Evolutionary conservation across 2,113 vertebrate species (phyloP).

Genomic region (Crotalus tigris): DNA sequence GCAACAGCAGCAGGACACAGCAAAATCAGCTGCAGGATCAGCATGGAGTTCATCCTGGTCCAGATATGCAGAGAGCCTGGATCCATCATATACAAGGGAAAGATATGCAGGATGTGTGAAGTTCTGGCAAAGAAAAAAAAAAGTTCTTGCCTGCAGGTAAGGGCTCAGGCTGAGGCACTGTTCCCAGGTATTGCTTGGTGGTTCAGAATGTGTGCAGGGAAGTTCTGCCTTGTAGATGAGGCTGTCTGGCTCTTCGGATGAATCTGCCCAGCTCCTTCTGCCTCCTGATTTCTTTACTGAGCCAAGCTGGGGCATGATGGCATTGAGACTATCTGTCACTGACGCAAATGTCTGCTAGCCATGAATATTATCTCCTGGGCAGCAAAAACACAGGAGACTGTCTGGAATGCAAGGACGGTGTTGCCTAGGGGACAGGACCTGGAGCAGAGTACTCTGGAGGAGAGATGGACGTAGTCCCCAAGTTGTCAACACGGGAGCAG

Average conservation of each 20-base stretch:
- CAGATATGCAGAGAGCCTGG: background rate
- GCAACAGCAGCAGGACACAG: constrained; percentile 34
- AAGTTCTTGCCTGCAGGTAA: background rate
- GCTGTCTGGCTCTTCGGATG: background rate
- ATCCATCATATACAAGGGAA: constrained; percentile 56
- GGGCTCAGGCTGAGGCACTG: background rate
- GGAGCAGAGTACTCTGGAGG: background rate
- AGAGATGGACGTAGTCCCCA: background rate
- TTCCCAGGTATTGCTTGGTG: background rate
- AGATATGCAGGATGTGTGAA: constrained; percentile 5
- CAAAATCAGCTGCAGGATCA: constrained; percentile 62
- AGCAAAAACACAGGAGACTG: constrained; percentile 60
- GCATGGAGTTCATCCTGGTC: constrained; percentile 42
- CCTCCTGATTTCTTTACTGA: background rate
- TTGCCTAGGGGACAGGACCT: background rate
- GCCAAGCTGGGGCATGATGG: constrained; percentile 45
- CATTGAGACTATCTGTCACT: constrained; percentile 70
- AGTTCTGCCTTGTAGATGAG: background rate
- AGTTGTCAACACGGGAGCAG: background rate
- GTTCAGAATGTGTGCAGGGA: background rate
- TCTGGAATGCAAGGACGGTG: constrained; percentile 67
- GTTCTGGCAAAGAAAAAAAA: background rate
- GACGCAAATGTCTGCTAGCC: constrained; percentile 65
- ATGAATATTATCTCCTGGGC: constrained; percentile 69
- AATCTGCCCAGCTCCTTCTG: background rate